phyloP scores from a whole-genome alignment of 2,113 vertebrate species.

The Pseudois nayaur region DNA sequence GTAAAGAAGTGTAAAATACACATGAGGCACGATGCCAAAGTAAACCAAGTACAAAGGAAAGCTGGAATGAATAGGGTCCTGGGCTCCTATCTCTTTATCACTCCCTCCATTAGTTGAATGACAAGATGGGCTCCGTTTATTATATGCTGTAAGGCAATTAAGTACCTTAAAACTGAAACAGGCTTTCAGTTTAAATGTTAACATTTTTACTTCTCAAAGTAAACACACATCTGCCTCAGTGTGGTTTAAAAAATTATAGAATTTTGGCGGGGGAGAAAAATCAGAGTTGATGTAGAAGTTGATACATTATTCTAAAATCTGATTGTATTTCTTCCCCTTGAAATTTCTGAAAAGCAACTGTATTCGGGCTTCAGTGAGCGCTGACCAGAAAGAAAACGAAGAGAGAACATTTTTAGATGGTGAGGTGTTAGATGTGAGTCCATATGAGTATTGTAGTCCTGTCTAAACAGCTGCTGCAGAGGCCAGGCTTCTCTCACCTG shows the following conservation, averaged over 20 bases:
- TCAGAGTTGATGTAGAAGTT: slow-evolving; percentile 38
- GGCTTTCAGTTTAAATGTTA: slow-evolving; percentile 71
- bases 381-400: slow-evolving; percentile 1
- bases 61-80: slow-evolving; percentile 50
- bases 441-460: background rate
- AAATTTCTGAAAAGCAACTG: slow-evolving; percentile 46
- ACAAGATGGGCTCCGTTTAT: slow-evolving; percentile 68
- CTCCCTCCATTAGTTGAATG: slow-evolving; percentile 76
- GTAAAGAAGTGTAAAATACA: slow-evolving; percentile 85
- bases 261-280: background rate
- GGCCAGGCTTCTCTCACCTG: background rate
- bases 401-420: background rate
- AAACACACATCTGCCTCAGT: slow-evolving; percentile 65
- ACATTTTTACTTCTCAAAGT: slow-evolving; percentile 69
- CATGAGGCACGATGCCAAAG: slow-evolving; percentile 74
- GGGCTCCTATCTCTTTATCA: slow-evolving; percentile 64
- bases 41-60: slow-evolving; percentile 78
- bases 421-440: background rate
- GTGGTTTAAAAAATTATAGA: slow-evolving; percentile 51
- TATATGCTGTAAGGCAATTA: slow-evolving; percentile 69
- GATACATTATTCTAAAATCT: slow-evolving; percentile 21
- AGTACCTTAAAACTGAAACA: slow-evolving; percentile 67
- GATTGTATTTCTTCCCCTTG: slow-evolving; percentile 54
- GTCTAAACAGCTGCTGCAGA: background rate
- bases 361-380: background rate